Conservation (phyloP, 2,888 invertebrate genomes). For the Perizoma flavofasciatum region DNA sequence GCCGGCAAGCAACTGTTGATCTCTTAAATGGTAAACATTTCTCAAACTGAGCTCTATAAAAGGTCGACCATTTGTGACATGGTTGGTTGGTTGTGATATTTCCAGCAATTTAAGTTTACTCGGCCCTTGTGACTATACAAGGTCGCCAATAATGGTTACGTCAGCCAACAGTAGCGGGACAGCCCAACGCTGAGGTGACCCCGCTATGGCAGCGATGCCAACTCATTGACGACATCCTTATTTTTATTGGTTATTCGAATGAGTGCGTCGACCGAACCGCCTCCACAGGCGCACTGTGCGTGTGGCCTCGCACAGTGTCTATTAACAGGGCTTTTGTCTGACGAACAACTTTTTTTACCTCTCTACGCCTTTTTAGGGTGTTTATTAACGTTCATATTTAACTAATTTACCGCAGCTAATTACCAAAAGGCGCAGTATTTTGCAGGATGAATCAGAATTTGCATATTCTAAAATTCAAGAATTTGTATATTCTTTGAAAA, state of each 20-base stretch:
- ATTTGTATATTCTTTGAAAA: too few relatives aligned
- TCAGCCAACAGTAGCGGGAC: conserved; percentile 46
- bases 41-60: conserved; percentile 13
- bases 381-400: conserved; percentile 7
- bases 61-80: conserved; percentile 9
- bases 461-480: too few relatives aligned
- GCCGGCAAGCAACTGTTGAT: conserved; percentile 8
- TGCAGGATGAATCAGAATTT: not conserved
- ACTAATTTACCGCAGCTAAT: conserved; percentile 6
- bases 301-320: conserved; percentile 71
- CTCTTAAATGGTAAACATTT: conserved; percentile 15
- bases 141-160: conserved; percentile 42
- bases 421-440: conserved; percentile 10
- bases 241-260: conserved; percentile 76
- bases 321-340: conserved; percentile 49
- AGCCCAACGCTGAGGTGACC: conserved; percentile 68
- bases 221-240: conserved; percentile 83
- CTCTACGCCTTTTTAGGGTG: conserved; percentile 12
- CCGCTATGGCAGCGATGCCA: conserved; percentile 72
- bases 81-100: conserved; percentile 19
- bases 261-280: conserved; percentile 79
- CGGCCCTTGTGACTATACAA: conserved; percentile 43
- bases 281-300: conserved; percentile 68
- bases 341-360: conserved; percentile 16
- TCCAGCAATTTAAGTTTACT: conserved; percentile 30